Conservation (phyloP, 2,797 vertebrate genomes). For the Salarias fasciatus region DNA sequence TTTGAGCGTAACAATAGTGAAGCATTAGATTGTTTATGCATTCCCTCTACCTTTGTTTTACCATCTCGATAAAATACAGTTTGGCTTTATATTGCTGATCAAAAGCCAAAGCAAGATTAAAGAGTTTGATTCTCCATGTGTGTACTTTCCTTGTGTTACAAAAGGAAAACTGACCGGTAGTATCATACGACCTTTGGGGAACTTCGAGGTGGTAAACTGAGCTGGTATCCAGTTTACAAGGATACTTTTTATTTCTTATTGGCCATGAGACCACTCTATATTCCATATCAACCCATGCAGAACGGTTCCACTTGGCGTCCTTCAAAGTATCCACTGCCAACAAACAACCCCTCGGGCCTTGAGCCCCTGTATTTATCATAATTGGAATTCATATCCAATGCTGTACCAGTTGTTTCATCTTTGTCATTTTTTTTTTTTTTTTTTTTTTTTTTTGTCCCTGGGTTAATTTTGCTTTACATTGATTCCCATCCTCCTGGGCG, state of each 20-base stretch:
- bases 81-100: too few species aligned
- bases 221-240: constrained; percentile 5
- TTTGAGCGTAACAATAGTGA: too few species aligned
- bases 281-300: constrained; percentile 36
- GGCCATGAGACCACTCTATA: constrained; percentile 1
- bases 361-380: constrained; percentile 61
- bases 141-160: constrained; percentile 1
- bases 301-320: constrained; percentile 43
- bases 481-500: constrained; percentile 67
- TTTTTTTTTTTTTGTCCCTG: constrained; percentile 37
- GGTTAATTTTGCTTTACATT: constrained; percentile 75
- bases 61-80: too few species aligned
- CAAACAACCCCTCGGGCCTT: constrained; percentile 39
- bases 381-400: constrained; percentile 67
- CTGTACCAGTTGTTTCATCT: constrained; percentile 68
- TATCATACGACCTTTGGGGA: too few species aligned
- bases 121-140: too few species aligned
- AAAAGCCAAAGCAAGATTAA: too few species aligned
- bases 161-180: not conserved
- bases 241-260: constrained; percentile 17
- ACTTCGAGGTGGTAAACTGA: not conserved
- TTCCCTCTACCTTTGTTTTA: too few species aligned
- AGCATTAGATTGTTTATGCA: too few species aligned
- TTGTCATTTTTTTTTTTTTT: constrained; percentile 58
- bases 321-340: constrained; percentile 42